These are phyloP conservation scores for Clostera curtula DNA, from an alignment of 2,888 invertebrate genomes.

Conservation along the genomic window DNA sequence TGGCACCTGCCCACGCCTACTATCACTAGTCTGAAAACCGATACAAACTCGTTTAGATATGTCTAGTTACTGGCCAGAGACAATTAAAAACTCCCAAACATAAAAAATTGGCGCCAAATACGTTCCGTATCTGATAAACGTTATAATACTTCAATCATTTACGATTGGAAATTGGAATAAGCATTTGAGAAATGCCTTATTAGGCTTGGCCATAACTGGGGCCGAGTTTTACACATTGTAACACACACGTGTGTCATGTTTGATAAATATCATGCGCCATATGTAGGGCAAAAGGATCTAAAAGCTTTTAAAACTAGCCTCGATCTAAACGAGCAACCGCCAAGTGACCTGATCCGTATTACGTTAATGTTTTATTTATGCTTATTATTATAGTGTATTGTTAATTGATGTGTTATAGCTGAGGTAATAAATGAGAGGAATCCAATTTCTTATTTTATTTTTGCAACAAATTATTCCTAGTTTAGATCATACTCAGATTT, in stretches of 20 bases:
- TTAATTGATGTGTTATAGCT: slow-evolving; percentile 53
- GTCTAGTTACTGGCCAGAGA: no score
- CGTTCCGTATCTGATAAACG: no score
- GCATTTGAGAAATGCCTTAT: slow-evolving; percentile 5
- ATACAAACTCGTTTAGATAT: slow-evolving; percentile 16
- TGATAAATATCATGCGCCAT: slow-evolving; percentile 8
- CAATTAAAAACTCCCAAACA: no score
- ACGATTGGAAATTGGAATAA: no score
- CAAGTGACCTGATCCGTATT: slow-evolving; percentile 44
- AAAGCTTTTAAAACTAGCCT: slow-evolving; percentile 13
- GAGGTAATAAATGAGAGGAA: slow-evolving; percentile 71
- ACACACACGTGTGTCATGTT: slow-evolving; percentile 3
- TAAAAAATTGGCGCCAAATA: no score
- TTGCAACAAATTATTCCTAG: no score
- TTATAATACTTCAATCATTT: no score
- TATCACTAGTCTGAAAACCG: slow-evolving; percentile 39
- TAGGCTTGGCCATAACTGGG: slow-evolving; percentile 6
- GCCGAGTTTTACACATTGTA: slow-evolving; percentile 8
- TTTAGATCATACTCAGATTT: no score
- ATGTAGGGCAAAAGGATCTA: slow-evolving; percentile 10
- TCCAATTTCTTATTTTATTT: slow-evolving; percentile 26
- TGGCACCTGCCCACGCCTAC: slow-evolving; percentile 43
- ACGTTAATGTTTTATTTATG: slow-evolving; percentile 36
- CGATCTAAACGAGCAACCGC: slow-evolving; percentile 27
- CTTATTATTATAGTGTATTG: slow-evolving; percentile 35